Evolutionary conservation across 1,140 invertebrate species (phyloP).

Genomic region (Campoletis sonorensis): DNA sequence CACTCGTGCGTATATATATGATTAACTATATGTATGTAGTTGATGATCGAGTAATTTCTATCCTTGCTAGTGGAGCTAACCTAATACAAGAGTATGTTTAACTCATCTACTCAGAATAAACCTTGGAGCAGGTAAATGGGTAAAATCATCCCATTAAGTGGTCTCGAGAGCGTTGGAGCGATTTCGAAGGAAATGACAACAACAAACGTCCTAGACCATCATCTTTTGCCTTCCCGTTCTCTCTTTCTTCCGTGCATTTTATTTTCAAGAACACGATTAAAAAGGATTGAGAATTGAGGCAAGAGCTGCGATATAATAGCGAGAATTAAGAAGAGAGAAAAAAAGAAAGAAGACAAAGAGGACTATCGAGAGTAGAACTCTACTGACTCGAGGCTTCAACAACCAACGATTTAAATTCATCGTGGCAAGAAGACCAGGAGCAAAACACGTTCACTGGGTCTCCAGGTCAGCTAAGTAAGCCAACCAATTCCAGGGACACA

Average conservation of each 20-base stretch:
- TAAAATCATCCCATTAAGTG: conserved; percentile 14
- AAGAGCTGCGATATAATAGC: neutral
- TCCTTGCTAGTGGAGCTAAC: neutral
- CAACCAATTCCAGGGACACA: conserved; percentile 56
- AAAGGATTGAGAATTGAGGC: neutral
- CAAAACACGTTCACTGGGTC: conserved; percentile 71
- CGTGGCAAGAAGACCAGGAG: conserved; percentile 33
- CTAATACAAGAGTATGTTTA: neutral
- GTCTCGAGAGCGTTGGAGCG: neutral
- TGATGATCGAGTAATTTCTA: conserved; percentile 37
- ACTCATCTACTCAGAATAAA: neutral
- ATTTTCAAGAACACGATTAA: neutral
- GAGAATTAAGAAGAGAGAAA: conserved; percentile 54
- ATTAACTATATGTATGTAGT: neutral
- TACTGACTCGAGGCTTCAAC: neutral
- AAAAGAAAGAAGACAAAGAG: conserved; percentile 14
- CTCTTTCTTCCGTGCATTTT: neutral
- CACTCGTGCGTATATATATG: conserved; percentile 7
- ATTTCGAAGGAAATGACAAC: neutral
- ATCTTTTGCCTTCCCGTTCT: neutral
- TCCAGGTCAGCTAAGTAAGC: conserved; percentile 74
- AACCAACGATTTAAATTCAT: conserved; percentile 65
- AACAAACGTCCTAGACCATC: neutral
- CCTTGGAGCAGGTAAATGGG: neutral
- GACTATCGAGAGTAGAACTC: neutral